These are phyloP conservation scores for Myiotriccus ornatus DNA, from an alignment of 2,797 vertebrate genomes.

Conservation along the genomic window DNA sequence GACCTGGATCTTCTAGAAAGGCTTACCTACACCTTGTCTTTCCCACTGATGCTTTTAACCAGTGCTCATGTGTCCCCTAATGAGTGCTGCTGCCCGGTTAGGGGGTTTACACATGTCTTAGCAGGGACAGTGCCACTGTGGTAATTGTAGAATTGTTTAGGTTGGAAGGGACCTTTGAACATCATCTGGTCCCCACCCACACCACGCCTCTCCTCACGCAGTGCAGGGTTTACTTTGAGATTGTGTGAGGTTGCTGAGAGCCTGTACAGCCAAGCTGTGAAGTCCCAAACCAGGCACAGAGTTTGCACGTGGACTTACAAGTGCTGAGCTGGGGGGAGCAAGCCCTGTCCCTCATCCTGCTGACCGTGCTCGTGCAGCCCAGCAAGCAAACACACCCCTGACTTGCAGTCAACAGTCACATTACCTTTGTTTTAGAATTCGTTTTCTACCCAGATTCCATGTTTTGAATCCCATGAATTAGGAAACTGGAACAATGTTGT, in stretches of 20 bases:
- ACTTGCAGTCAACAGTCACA: background rate
- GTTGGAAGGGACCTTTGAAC: conserved; percentile 5
- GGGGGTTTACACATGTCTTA: background rate
- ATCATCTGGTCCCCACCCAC: background rate
- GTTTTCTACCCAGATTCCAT: background rate
- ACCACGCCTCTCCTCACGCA: fast-evolving
- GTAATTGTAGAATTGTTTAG: background rate
- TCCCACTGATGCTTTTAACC: background rate
- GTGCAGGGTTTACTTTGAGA: background rate
- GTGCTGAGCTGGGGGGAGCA: background rate
- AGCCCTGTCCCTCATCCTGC: background rate
- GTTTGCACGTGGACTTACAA: fast-evolving
- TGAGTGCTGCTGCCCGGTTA: background rate
- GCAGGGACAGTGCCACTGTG: background rate
- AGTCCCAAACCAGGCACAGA: background rate
- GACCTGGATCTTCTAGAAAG: background rate
- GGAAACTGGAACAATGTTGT: conserved; percentile 28
- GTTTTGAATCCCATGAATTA: conserved; percentile 3
- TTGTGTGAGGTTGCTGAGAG: background rate
- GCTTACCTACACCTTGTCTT: background rate
- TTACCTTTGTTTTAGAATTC: background rate
- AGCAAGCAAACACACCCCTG: fast-evolving
- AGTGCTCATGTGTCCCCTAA: fast-evolving
- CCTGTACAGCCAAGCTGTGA: background rate
- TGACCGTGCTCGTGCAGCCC: background rate